Evolutionary conservation across 2,888 invertebrate genomes (phyloP), one percentile per base, ranked within the genome.

Genomic region (Pseudanteris insignis): DNA sequence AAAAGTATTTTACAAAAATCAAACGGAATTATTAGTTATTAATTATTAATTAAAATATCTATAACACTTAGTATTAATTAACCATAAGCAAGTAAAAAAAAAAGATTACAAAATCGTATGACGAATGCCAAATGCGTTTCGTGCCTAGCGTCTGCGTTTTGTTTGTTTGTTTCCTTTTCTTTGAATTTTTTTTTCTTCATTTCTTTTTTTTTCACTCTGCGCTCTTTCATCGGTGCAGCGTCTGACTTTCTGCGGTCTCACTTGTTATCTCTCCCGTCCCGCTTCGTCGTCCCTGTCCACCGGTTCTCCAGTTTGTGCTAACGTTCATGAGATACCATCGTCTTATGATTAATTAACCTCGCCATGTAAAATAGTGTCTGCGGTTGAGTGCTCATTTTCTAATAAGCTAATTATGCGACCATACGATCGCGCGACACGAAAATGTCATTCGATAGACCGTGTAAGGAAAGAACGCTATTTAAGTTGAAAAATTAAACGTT

Each of bases 331-430:
- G 54, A 54, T 60, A 54, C 44, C 34, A 38, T 54, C 54, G 33
- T 54, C 60, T 46, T 54, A 54, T 54, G 60, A 54, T 54, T 54
- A 60, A 60, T 60, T 54, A 60, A 54, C 48, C 43, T 24, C 37
- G 30, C 44, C 14, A 34, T 46, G 46, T 26, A 46, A 41, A 59
- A 53, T 29, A 33, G 36, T 30, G 38, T 43, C 29, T 60, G 41
- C 37, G 51, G 46, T 51, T 33, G 30, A 51, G 46, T 25, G 34
- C 28, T 48, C 40, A 18, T 58, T 58, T 51, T 50, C 50, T 50
- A 58, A 38, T 58, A 51, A 40, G 41, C 47, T 47, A 50, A 50
- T 47, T 41, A 53, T 47, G 41, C 40, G 13, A 7, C 11, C 34
- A 47, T 55, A 47, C 13, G 24, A 41, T 55, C 47, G 29, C 36